Evolutionary conservation across 2,888 invertebrate species (phyloP), one percentile per base, ranked within the genome.

Genomic region (Anagyrus pseudococci): DNA sequence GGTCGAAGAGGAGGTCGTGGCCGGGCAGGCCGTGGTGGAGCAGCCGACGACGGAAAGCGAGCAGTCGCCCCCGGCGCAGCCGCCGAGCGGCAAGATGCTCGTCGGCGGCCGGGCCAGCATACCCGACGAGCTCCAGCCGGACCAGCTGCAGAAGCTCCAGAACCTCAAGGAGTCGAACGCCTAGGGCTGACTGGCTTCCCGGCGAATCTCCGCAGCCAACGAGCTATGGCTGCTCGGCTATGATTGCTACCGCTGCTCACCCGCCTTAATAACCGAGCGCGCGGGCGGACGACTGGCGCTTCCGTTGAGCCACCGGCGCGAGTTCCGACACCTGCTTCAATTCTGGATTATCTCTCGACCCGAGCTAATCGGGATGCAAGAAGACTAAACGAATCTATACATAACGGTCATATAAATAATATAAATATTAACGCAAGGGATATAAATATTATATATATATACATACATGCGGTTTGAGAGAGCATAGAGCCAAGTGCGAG

Each of bases 131-230:
- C 85, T 94, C 67, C 94, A 93, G 75, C 92, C 93, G 26, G 92
- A 93, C 77, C 94, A 94, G 80, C 85, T 94, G 73, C 94, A 93
- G 66, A 88, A 93, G 78, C 86, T 94, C 73, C 93, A 94, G 77
- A 91, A 92, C 79, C 86, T 94, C 64, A 94, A 94, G 81, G 94
- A 94, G 82, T 94, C 94, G 66, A 94, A 94, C 82, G 94, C 94
- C 84, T 94, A 91, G 83, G 77, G 77, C 72, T 77, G 77, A 77
- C 76, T 73, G 33, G 29, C 17, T 17, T n/a, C 17, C n/a, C n/a
- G 8, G 3, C 17, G 13, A 7, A 2, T 43, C 43, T n/a, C 15
- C 8, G n/a, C n/a, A n/a, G n/a, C n/a, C n/a, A n/a, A n/a, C n/a
- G n/a, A n/a, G n/a, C n/a, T n/a, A 13, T 25, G 66, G 41, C 19